Base-by-base conservation (phyloP, 2,888 invertebrate species). In the Cosmopolites sordidus region DNA sequence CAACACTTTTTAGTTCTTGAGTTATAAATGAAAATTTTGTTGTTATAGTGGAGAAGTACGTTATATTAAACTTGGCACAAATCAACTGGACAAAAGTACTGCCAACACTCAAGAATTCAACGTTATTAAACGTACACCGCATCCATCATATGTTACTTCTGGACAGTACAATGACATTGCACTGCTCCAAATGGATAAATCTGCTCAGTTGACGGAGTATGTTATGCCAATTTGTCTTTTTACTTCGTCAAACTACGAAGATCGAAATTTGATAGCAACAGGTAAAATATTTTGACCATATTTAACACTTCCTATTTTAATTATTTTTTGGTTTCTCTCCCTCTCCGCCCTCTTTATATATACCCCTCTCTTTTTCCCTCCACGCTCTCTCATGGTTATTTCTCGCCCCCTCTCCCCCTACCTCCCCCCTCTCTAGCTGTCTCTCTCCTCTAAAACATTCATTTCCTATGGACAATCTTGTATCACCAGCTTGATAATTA, bases 161-260 rank as follows among this genome's bases (percentile, higher is more conserved):
- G 60, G 66, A 2, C 68, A 73, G 44, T 80, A 80, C 59, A 72
- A 80, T 59, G 80, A 80, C 54, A 77, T 80, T 33, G 80, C 76
- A 5, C 66, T 80, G 1, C 50, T 80, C 1, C 69, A 72, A 60
- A 60, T 80, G 29, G 71, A 73, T 17, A 60, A 60, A 1, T 56
- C 60, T 1, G 76, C 75, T 0, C 44, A 39, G 4, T 76, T 78
- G 51, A 64, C 72, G 29, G 62, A 66, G n/a, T 69, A 64, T 53
- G 69, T 76, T 27, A 60, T 75, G 50, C 80, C 80, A 0, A 76
- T 77, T 14, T 80, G 79, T 64, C 16, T 59, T 12, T 54, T 49
- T 30, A 48, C 55, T 6, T 55, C 51, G 11, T 45, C 41, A 5
- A 48, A 58, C 45, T 58, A 55, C 43, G 58, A 51, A 33, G 55